Evolutionary conservation across 2,797 vertebrate species (phyloP).

Genomic region (Alca torda): DNA sequence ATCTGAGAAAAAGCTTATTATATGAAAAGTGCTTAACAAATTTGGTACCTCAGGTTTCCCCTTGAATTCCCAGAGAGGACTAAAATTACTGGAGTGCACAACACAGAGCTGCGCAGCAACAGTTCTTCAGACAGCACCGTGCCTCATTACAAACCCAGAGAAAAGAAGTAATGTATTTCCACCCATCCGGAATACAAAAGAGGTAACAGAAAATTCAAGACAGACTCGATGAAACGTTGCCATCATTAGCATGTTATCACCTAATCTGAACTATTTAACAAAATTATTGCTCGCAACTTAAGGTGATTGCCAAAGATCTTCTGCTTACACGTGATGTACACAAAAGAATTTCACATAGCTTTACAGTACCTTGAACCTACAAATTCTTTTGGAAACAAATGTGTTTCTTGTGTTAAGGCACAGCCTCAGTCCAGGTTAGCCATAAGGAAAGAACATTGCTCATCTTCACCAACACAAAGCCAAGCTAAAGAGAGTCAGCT

Average conservation of each 20-base stretch:
- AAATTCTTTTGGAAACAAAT: neutral
- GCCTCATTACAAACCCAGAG: neutral
- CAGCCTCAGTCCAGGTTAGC: neutral
- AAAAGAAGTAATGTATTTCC: neutral
- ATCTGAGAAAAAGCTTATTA: slow-evolving; percentile 9
- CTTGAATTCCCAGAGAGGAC: neutral
- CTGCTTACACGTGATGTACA: accelerated
- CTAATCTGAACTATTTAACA: neutral
- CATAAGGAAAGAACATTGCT: accelerated
- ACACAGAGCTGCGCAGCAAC: neutral
- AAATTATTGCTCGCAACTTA: neutral
- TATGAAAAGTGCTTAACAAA: neutral
- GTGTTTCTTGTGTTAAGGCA: neutral
- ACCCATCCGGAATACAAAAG: neutral
- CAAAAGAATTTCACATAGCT: neutral
- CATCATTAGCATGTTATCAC: neutral
- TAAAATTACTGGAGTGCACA: neutral
- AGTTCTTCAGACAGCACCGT: neutral
- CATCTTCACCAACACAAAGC: neutral
- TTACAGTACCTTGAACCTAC: neutral
- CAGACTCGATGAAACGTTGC: neutral
- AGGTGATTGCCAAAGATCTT: neutral
- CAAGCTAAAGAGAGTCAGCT: neutral
- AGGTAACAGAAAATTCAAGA: neutral
- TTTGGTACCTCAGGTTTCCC: neutral